A percentile compares a stretch with the other conserved stretches of the same genome.
These are phyloP conservation scores for Mobula hypostoma DNA, from an alignment of 2,113 vertebrate genomes.

Conservation along the genomic window DNA sequence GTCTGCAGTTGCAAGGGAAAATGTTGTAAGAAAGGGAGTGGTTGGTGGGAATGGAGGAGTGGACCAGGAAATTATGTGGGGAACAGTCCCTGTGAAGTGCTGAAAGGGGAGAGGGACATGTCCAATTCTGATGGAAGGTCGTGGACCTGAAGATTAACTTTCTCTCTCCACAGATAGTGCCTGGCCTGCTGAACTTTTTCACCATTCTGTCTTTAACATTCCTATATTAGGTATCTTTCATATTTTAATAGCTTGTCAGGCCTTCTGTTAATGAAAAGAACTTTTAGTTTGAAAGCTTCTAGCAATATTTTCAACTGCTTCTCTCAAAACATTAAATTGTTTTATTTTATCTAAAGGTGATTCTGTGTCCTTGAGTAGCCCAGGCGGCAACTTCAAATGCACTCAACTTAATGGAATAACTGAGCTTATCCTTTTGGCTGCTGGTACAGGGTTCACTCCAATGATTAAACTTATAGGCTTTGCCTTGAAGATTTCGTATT, in stretches of 20 bases:
- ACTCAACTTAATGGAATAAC: conserved; percentile 63
- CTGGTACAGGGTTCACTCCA: conserved; percentile 90
- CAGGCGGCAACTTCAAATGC: conserved; percentile 73
- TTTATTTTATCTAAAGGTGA: conserved; percentile 60
- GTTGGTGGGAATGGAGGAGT: too few relatives aligned
- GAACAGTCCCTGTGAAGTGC: not conserved
- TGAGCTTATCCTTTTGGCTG: conserved; percentile 79
- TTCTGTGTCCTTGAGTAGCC: conserved; percentile 67
- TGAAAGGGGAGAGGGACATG: not conserved
- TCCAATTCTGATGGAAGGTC: not conserved
- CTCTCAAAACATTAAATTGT: not conserved
- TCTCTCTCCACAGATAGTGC: too few relatives aligned
- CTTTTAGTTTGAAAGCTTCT: not conserved
- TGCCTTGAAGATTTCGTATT: conserved; percentile 54
- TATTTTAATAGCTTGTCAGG: too few relatives aligned
- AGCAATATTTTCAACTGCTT: not conserved
- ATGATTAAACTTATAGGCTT: conserved; percentile 76
- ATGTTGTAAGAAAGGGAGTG: too few relatives aligned
- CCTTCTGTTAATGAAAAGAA: not conserved
- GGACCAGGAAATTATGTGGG: too few relatives aligned
- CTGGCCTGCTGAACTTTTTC: too few relatives aligned
- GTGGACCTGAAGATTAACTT: too few relatives aligned
- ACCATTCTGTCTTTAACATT: too few relatives aligned
- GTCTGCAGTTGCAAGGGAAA: too few relatives aligned
- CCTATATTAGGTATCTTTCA: too few relatives aligned